A percentile compares a stretch with the other conserved stretches of the same genome.
These are phyloP conservation scores for Crepidodera aurea DNA, from an alignment of 2,888 invertebrate species.

Conservation along the genomic window DNA sequence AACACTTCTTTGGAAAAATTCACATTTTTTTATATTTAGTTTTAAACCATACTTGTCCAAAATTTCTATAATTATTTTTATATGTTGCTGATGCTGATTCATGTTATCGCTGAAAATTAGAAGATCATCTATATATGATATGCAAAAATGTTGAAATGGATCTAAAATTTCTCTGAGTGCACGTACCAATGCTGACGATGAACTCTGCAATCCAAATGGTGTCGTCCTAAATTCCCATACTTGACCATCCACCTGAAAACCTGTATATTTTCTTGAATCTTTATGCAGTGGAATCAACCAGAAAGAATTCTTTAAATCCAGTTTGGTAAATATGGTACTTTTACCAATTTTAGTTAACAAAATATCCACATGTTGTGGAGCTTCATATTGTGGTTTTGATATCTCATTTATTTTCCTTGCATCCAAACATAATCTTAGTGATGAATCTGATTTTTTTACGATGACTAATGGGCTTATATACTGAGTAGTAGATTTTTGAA, in stretches of 20 bases:
- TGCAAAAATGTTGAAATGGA: not conserved
- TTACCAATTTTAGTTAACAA: constrained; percentile 7
- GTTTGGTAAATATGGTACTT: constrained; percentile 13
- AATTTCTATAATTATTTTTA: constrained; percentile 8
- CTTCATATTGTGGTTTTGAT: constrained; percentile 4
- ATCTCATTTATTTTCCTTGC: constrained; percentile 12
- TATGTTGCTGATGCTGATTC: constrained; percentile 1
- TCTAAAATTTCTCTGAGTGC: not conserved
- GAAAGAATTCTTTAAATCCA: constrained; percentile 17
- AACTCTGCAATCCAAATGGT: constrained; percentile 18
- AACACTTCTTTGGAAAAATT: constrained; percentile 15
- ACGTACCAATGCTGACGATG: not conserved
- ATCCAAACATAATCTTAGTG: constrained; percentile 10
- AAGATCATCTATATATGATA: not conserved
- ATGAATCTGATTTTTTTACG: not conserved
- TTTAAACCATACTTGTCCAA: constrained; percentile 18
- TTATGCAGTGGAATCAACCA: constrained; percentile 9
- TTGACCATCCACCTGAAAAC: constrained; percentile 4
- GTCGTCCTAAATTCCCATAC: not conserved
- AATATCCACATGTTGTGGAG: not conserved
- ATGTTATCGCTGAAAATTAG: constrained; percentile 6
- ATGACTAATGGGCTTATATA: not conserved
- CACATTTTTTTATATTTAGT: constrained; percentile 19
- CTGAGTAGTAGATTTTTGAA: not conserved
- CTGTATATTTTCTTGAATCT: constrained; percentile 12